A percentile compares a stretch with the other conserved stretches of the same genome.
Evolutionary conservation across 2,888 invertebrate genomes (phyloP).

Genomic region (Mactromeris polynyma): DNA sequence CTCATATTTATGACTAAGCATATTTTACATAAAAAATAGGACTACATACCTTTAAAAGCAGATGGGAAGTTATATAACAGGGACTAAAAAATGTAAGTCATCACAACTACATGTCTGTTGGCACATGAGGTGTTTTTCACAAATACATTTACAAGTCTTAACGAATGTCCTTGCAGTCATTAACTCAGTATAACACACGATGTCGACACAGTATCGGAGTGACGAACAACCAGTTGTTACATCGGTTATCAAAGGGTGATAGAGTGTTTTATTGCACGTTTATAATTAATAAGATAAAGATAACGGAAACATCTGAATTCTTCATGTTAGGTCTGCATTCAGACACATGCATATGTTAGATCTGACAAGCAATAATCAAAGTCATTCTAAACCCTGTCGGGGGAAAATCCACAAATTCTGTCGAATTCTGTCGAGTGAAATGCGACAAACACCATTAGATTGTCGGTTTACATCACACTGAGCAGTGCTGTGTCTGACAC

Average conservation of each 20-base stretch:
- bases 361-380: neutral
- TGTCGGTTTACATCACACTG: neutral
- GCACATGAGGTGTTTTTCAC: constrained; percentile 8
- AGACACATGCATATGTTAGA: neutral
- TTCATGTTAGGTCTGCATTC: neutral
- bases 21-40: too few species aligned
- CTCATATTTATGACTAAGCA: too few species aligned
- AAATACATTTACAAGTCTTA: constrained; percentile 20
- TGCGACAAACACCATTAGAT: neutral
- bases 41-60: too few species aligned
- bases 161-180: neutral
- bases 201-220: neutral
- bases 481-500: neutral
- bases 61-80: too few species aligned
- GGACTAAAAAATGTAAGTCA: too few species aligned
- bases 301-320: neutral
- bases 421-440: neutral
- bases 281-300: neutral
- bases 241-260: neutral
- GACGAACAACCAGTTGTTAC: neutral
- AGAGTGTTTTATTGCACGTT: neutral
- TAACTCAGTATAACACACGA: neutral
- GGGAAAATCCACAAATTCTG: neutral
- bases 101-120: neutral
- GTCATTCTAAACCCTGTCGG: neutral